A percentile compares a stretch with the other conserved stretches of the same genome.
Conservation (phyloP, 2,113 vertebrate species). For the Sapayoa aenigma region DNA sequence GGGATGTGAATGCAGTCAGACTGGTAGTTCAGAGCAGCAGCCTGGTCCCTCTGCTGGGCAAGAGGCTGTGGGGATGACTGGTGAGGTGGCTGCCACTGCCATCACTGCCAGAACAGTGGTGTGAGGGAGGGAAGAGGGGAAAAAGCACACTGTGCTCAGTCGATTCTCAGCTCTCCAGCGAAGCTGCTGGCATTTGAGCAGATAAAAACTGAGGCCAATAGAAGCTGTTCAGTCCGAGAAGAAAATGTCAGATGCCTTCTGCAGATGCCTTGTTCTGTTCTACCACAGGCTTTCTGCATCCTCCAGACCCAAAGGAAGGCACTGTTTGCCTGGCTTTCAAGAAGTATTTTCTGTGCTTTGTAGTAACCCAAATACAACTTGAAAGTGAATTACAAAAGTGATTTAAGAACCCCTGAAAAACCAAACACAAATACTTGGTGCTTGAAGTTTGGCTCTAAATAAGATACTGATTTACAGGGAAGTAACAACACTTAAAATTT, state of each 20-base stretch:
- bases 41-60: not conserved
- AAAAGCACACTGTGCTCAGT: not conserved
- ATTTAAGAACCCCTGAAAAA: not conserved
- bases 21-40: not conserved
- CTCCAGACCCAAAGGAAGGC: not conserved
- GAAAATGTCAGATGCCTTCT: not conserved
- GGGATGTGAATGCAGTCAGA: rapidly evolving
- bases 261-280: not conserved
- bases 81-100: rapidly evolving
- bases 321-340: not conserved
- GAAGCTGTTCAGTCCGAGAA: not conserved
- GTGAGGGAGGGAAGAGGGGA: not conserved
- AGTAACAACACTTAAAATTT: not conserved
- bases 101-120: not conserved
- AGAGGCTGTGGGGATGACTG: not conserved
- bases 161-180: not conserved
- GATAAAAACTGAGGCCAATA: not conserved
- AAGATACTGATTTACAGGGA: not conserved
- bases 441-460: not conserved
- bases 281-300: not conserved
- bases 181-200: not conserved
- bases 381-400: not conserved
- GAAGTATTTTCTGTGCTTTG: not conserved
- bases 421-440: not conserved
- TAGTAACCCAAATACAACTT: not conserved